phyloP scores from a whole-genome alignment of 2,113 vertebrate genomes.

The Lipophrys pholis region DNA sequence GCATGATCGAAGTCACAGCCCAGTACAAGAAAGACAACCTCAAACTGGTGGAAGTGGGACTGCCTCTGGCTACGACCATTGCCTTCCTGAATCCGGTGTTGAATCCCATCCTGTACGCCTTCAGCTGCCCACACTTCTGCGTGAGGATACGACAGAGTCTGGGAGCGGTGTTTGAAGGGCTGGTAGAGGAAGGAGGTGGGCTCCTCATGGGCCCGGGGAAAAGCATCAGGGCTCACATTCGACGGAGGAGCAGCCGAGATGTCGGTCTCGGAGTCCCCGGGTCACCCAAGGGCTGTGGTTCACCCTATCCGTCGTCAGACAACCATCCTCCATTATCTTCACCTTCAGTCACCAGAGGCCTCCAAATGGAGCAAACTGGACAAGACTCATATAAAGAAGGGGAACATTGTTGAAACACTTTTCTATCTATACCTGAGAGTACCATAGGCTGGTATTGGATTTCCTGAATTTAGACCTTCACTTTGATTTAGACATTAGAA shows the following conservation, averaged over 20 bases:
- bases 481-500: background rate
- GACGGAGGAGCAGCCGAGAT: conserved; percentile 35
- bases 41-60: conserved; percentile 49
- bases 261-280: background rate
- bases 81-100: conserved; percentile 87
- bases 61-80: conserved; percentile 84
- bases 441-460: background rate
- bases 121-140: conserved; percentile 92
- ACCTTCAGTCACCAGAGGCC: background rate
- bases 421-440: background rate
- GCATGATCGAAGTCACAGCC: conserved; percentile 84
- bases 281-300: conserved; percentile 7
- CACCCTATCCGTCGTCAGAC: background rate
- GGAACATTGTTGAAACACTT: background rate
- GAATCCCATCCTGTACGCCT: conserved; percentile 92
- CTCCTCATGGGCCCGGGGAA: conserved; percentile 22
- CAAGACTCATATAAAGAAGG: background rate
- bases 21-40: conserved; percentile 41
- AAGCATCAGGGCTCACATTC: conserved; percentile 26
- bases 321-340: background rate
- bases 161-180: conserved; percentile 73
- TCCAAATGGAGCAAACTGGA: background rate
- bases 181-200: conserved; percentile 77
- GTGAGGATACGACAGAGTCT: conserved; percentile 76
- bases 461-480: too few species aligned